Base-by-base conservation (phyloP, 2,888 invertebrate genomes). In the Criorhina ranunculi region DNA sequence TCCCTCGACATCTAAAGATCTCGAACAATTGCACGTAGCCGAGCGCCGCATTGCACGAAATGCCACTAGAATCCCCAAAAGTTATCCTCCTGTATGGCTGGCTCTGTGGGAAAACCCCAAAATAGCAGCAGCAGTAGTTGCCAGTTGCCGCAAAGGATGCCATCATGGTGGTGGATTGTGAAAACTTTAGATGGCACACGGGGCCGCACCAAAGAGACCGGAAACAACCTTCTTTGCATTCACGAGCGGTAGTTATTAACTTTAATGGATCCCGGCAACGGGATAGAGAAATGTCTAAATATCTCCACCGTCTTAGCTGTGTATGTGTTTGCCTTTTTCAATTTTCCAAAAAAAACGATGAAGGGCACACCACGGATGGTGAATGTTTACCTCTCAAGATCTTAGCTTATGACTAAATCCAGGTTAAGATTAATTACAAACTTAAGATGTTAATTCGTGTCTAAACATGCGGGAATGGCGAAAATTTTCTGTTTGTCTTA, bases 401-500 rank as follows among this genome's bases (percentile, higher is more conserved):
- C 80, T 85, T 76, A 33, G 76, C 76, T 77, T 79, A 86, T 86
- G 79, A 87, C 85, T 75, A 82, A 88, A 88, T 87, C 87, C 88
- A 76, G 87, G 87, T 88, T 86, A 81, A 87, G 87, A 88, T 88
- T 88, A 88, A 88, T 88, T 88, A 87, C 87, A 87, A 87, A 87
- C 88, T 88, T 88, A 88, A 87, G 88, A 87, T 87, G 88, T 88
- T 88, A 88, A 88, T 88, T 88, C 87, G 82, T 87, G 86, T 87
- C 87, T 88, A 87, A 88, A 87, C 87, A 88, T 86, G 78, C 78
- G 57, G 75, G 59, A 70, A 80, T 76, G 75, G 75, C 49, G 75
- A 80, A 85, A 64, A 76, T 80, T 80, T 70, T 57, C 64, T 75
- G 57, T 69, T 79, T 85, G 31, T 42, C 59, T 77, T 83, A 17